Percentiles rank a stretch among this genome's conserved stretches.
phyloP scores from a whole-genome alignment of 2,888 invertebrate genomes.

The Agrochola lota region DNA sequence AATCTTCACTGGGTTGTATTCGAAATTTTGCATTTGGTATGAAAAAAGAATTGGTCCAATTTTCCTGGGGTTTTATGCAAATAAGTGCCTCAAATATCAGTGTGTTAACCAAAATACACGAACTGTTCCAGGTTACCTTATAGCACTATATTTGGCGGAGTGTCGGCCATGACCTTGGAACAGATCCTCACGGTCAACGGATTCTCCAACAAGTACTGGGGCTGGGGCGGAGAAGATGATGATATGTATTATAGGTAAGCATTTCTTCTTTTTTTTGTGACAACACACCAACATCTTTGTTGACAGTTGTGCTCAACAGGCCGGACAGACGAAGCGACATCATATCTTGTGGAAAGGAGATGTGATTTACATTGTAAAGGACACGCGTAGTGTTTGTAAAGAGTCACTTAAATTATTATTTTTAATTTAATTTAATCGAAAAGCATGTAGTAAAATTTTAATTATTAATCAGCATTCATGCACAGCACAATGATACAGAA shows the following conservation, averaged over 20 bases:
- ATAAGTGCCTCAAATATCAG: background rate
- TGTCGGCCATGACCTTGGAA: slow-evolving; percentile 96
- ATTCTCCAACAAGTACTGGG: slow-evolving; percentile 98
- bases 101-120: background rate
- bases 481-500: background rate
- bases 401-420: too few species aligned
- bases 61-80: too few species aligned
- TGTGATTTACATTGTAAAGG: too few species aligned
- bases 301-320: too few species aligned
- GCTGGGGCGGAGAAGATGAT: slow-evolving; percentile 99
- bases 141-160: slow-evolving; percentile 97
- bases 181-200: slow-evolving; percentile 97
- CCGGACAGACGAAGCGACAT: too few species aligned
- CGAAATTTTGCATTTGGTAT: background rate
- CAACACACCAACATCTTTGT: too few species aligned
- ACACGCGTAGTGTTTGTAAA: too few species aligned
- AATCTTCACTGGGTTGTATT: background rate
- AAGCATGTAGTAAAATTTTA: too few species aligned
- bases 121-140: slow-evolving; percentile 95
- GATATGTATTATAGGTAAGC: slow-evolving; percentile 96
- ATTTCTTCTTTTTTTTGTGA: too few species aligned
- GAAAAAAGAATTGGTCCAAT: too few species aligned
- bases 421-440: too few species aligned
- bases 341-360: too few species aligned
- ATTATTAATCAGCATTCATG: background rate